Conservation (phyloP, 2,113 vertebrate genomes). For the Pelusios castaneus region DNA sequence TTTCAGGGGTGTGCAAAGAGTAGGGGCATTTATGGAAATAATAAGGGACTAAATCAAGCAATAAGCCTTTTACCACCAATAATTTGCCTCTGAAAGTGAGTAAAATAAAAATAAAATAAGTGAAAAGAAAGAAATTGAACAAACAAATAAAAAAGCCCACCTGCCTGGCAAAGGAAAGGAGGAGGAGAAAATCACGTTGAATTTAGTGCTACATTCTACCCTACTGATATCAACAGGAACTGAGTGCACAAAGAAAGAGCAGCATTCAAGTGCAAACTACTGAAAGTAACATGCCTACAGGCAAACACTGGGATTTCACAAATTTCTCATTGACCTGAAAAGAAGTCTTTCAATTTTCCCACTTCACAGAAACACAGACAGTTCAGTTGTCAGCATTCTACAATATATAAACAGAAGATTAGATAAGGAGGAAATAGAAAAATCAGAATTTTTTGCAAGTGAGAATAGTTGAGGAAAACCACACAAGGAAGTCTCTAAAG, state of each 20-base stretch:
- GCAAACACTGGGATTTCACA: not conserved
- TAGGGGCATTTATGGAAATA: not conserved
- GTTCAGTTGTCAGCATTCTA: not conserved
- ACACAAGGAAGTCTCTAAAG: not conserved
- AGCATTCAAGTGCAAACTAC: not conserved
- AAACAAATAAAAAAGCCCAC: not conserved
- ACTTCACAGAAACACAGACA: not conserved
- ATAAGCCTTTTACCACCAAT: not conserved
- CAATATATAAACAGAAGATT: not conserved
- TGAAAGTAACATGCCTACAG: not conserved
- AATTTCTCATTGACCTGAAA: not conserved
- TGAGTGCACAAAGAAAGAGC: not conserved
- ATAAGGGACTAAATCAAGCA: not conserved
- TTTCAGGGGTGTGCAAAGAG: not conserved
- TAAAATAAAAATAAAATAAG: not conserved
- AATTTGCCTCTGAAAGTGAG: not conserved
- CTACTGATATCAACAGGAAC: not conserved
- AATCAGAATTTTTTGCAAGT: accelerated
- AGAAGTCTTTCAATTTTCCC: not conserved
- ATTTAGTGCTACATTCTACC: not conserved
- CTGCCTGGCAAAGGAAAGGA: not conserved
- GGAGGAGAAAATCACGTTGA: not conserved
- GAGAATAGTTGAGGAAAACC: not conserved
- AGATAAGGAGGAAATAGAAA: accelerated
- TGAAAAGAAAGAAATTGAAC: not conserved